Evolutionary conservation across 2,888 invertebrate species (phyloP).

Genomic region (Hymenopus coronatus): DNA sequence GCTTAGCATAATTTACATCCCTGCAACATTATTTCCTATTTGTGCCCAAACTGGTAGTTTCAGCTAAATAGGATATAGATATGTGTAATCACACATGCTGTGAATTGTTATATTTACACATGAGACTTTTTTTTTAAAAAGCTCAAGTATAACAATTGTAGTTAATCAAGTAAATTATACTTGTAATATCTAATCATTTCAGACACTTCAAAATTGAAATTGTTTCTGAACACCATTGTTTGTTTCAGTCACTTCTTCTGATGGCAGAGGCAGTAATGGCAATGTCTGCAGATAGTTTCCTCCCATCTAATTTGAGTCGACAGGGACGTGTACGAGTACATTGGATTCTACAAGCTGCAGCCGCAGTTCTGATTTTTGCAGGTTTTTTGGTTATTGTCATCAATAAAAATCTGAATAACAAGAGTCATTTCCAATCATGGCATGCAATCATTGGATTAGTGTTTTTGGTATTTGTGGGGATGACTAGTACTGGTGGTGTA

Average conservation of each 20-base stretch:
- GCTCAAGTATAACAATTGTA: no score
- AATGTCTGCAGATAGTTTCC: conserved; percentile 26
- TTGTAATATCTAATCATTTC: no score
- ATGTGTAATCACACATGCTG: no score
- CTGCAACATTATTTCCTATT: no score
- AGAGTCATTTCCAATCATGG: conserved; percentile 28
- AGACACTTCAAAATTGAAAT: no score
- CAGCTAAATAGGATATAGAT: no score
- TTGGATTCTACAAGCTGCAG: conserved; percentile 29
- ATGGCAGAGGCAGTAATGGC: conserved; percentile 31
- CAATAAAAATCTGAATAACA: conserved; percentile 29
- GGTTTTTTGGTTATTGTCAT: conserved; percentile 30
- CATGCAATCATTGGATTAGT: conserved; percentile 27
- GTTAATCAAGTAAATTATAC: no score
- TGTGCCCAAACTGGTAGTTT: no score
- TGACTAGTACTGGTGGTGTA: conserved; percentile 29
- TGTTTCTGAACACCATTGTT: not conserved
- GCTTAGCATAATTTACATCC: not conserved
- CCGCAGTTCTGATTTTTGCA: conserved; percentile 26
- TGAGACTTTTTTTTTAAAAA: no score
- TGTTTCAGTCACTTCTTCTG: conserved; percentile 25
- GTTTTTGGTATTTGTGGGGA: conserved; percentile 22
- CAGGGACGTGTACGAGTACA: conserved; percentile 27
- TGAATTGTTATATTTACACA: no score
- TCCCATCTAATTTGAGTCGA: conserved; percentile 21